phyloP scores from a whole-genome alignment of 1,140 invertebrate genomes.

The Stegodyphus dumicola region DNA sequence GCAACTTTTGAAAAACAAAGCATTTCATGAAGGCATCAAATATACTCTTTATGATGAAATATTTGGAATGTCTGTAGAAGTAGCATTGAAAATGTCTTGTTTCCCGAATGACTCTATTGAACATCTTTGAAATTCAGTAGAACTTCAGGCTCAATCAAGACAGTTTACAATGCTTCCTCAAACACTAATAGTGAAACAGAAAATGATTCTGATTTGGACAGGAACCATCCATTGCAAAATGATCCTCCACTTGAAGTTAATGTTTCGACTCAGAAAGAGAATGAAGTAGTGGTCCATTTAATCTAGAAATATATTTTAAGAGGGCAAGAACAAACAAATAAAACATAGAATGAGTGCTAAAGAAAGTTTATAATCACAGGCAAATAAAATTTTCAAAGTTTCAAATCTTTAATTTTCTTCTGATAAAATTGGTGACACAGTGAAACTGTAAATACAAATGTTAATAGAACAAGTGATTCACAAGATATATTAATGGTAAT shows the following conservation, averaged over 20 bases:
- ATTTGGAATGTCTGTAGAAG: too few species aligned
- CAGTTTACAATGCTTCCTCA: neutral
- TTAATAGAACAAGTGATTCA: too few species aligned
- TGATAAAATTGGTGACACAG: too few species aligned
- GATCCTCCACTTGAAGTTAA: neutral
- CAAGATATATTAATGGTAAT: too few species aligned
- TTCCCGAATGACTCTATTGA: neutral
- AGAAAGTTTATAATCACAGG: too few species aligned
- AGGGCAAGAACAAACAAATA: neutral
- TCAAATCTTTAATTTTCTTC: too few species aligned
- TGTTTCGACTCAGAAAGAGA: neutral
- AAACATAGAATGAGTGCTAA: neutral
- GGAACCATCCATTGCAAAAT: neutral
- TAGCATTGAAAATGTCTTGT: neutral
- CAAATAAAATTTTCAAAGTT: too few species aligned
- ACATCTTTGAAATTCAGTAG: neutral
- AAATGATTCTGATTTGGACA: neutral
- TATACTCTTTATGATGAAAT: too few species aligned
- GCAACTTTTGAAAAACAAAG: too few species aligned
- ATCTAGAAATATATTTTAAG: neutral
- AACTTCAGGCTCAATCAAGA: neutral
- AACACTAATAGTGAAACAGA: constrained; percentile 12
- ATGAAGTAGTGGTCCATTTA: neutral
- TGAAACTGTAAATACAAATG: too few species aligned
- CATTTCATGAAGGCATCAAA: too few species aligned